Evolutionary conservation across 2,113 vertebrate species (phyloP).

Genomic region (Platichthys stellatus): DNA sequence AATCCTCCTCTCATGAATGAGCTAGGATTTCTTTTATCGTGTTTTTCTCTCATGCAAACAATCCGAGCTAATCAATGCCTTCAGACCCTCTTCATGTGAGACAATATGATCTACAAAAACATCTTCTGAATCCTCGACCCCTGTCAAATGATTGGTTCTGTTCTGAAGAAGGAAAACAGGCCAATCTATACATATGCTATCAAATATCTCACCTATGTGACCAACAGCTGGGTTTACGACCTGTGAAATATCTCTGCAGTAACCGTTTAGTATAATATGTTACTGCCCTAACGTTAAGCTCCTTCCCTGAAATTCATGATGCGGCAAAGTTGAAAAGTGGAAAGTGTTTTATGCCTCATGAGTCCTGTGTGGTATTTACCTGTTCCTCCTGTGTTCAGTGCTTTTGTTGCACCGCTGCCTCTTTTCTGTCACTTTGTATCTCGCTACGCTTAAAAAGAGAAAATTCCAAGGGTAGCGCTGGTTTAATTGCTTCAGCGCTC

Average conservation of each 20-base stretch:
- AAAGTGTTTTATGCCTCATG: conserved; percentile 36
- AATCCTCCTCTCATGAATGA: neutral
- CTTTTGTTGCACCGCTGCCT: conserved; percentile 5
- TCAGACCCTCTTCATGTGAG: neutral
- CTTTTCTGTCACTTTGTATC: conserved; percentile 34
- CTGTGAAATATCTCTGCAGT: conserved; percentile 27
- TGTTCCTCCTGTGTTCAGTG: conserved; percentile 33
- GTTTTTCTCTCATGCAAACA: neutral
- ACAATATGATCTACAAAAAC: neutral
- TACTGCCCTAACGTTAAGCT: conserved; percentile 25
- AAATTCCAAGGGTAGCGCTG: conserved; percentile 26
- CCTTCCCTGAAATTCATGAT: conserved; percentile 49
- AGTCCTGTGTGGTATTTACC: conserved; percentile 60
- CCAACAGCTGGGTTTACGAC: conserved; percentile 21
- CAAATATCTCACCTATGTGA: conserved; percentile 20
- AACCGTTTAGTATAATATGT: conserved; percentile 20
- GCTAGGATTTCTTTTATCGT: neutral
- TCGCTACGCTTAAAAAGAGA: conserved; percentile 30
- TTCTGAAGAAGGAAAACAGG: neutral
- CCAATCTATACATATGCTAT: neutral
- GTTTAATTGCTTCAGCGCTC: conserved; percentile 60
- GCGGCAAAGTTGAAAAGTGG: conserved; percentile 47
- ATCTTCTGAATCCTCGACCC: neutral
- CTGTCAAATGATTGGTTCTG: neutral
- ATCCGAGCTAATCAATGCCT: neutral